Evolutionary conservation across 2,797 vertebrate species (phyloP).

Genomic region (Poeciliopsis gracilis): DNA sequence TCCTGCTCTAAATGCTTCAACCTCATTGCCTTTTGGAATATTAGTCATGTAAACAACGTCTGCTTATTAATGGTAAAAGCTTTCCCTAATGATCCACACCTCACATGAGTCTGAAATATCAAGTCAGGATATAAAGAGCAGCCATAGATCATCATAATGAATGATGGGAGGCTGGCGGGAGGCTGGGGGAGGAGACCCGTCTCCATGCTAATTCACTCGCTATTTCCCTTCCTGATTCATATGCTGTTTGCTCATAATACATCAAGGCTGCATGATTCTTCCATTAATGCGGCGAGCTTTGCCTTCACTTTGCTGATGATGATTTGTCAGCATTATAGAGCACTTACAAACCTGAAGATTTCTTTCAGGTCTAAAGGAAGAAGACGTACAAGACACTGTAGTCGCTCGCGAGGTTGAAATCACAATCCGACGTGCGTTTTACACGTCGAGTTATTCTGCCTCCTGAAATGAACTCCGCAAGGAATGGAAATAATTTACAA

Average conservation of each 20-base stretch:
- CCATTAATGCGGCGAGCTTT: slow-evolving; percentile 63
- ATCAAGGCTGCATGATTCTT: slow-evolving; percentile 72
- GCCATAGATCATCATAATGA: slow-evolving; percentile 77
- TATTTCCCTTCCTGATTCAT: slow-evolving; percentile 73
- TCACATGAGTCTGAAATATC: slow-evolving; percentile 80
- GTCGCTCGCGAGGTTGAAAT: slow-evolving; percentile 38
- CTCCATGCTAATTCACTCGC: slow-evolving; percentile 72
- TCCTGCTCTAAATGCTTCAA: slow-evolving; percentile 70
- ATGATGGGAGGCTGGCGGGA: slow-evolving; percentile 70
- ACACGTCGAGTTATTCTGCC: slow-evolving; percentile 32
- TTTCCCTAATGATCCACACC: slow-evolving; percentile 80
- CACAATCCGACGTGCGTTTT: slow-evolving; percentile 41
- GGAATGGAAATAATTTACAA: slow-evolving; percentile 63
- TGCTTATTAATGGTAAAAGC: slow-evolving; percentile 82
- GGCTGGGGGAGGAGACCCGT: slow-evolving; percentile 67
- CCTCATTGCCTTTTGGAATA: slow-evolving; percentile 74
- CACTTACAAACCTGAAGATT: slow-evolving; percentile 45
- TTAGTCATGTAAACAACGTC: slow-evolving; percentile 80
- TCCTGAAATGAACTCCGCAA: slow-evolving; percentile 59
- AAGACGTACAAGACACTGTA: slow-evolving; percentile 31
- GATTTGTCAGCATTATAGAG: slow-evolving; percentile 60
- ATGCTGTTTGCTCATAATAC: slow-evolving; percentile 67
- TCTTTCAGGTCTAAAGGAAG: slow-evolving; percentile 42
- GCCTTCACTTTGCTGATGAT: slow-evolving; percentile 41
- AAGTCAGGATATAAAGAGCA: slow-evolving; percentile 76